phyloP scores from a whole-genome alignment of 2,888 invertebrate genomes.

The Salpingus planirostris region DNA sequence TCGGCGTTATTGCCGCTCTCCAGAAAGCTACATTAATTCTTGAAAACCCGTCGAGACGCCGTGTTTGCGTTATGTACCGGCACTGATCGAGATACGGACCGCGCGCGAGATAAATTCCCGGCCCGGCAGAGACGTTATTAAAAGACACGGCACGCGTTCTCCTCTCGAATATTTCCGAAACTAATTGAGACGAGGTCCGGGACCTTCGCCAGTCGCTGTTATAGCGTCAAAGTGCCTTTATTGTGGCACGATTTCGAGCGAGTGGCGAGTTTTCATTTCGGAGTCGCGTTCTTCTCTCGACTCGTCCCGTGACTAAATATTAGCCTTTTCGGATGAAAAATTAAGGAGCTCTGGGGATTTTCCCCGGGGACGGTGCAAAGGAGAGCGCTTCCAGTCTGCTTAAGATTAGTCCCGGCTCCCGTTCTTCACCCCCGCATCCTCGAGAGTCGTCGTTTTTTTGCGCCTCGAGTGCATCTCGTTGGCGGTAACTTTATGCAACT shows the following conservation, averaged over 20 bases:
- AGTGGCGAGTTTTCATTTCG: constrained; percentile 7
- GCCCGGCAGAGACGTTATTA: constrained; percentile 1
- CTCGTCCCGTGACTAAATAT: constrained; percentile 12
- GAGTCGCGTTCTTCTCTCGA: constrained; percentile 6
- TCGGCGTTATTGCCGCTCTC: constrained; percentile 17
- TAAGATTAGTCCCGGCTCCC: constrained; percentile 12
- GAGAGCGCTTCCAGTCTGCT: constrained; percentile 9
- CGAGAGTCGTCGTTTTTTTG: too few species aligned
- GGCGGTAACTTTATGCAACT: constrained; percentile 10
- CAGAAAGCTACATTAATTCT: constrained; percentile 25
- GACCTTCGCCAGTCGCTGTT: too few species aligned
- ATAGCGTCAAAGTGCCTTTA: too few species aligned
- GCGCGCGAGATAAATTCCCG: constrained; percentile 1
- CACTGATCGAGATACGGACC: constrained; percentile 3
- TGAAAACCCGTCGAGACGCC: constrained; percentile 16
- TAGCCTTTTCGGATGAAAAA: constrained; percentile 16
- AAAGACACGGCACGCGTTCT: too few species aligned
- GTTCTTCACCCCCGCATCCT: too few species aligned
- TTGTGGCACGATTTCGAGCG: constrained; percentile 4
- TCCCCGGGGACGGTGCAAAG: constrained; percentile 8
- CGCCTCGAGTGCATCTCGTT: too few species aligned
- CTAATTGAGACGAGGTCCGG: too few species aligned
- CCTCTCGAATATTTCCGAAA: too few species aligned
- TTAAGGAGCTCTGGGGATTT: constrained; percentile 15
- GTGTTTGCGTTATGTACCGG: constrained; percentile 9